Evolutionary conservation across 2,113 vertebrate genomes (phyloP).

Genomic region (Xyliphius kryptos): DNA sequence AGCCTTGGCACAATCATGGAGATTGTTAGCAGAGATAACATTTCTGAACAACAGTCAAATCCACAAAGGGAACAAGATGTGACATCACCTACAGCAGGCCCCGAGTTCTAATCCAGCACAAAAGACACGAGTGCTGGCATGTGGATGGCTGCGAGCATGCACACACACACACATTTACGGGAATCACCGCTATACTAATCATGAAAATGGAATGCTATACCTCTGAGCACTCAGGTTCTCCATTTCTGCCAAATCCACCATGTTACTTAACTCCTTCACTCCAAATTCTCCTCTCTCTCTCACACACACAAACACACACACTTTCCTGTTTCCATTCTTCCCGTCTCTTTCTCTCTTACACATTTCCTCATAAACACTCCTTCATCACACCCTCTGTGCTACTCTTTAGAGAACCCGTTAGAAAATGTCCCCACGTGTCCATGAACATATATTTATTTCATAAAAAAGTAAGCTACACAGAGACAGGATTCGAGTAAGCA

Average conservation of each 20-base stretch:
- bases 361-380: no score
- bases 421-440: no score
- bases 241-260: slow-evolving; percentile 8
- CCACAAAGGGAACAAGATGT: slow-evolving; percentile 10
- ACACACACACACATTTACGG: no score
- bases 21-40: background rate
- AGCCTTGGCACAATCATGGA: slow-evolving; percentile 1
- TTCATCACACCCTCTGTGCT: no score
- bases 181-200: slow-evolving; percentile 22
- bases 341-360: background rate
- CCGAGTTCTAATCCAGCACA: slow-evolving; percentile 19
- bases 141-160: no score
- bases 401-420: no score
- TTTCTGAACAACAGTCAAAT: slow-evolving; percentile 18
- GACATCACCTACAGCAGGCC: slow-evolving; percentile 23
- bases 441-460: no score
- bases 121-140: slow-evolving; percentile 14
- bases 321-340: slow-evolving; percentile 15
- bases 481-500: no score
- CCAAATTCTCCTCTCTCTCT: no score
- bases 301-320: no score
- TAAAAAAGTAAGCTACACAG: no score
- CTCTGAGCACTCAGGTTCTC: background rate
- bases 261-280: slow-evolving; percentile 8
- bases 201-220: slow-evolving; percentile 14